These are phyloP conservation scores for Chlorops oryzae DNA, from an alignment of 1,140 invertebrate species.

Conservation along the genomic window DNA sequence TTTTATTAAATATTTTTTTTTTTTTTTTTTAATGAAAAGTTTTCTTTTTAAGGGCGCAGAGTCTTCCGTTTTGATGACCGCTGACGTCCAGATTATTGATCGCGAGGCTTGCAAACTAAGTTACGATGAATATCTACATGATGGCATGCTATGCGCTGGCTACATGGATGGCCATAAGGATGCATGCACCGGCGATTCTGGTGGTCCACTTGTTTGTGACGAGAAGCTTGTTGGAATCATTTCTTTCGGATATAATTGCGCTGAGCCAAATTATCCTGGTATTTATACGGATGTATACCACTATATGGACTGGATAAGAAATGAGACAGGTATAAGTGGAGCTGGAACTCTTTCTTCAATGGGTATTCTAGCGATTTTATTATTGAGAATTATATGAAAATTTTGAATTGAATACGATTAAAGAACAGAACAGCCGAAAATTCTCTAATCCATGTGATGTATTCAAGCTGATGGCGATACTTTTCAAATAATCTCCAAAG, in stretches of 20 bases:
- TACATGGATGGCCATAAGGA: background rate
- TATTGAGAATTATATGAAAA: too few relatives aligned
- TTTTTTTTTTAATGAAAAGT: too few relatives aligned
- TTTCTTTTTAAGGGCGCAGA: background rate
- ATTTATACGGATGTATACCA: slow-evolving; percentile 47
- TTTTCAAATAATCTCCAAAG: too few relatives aligned
- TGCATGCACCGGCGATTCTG: slow-evolving; percentile 57
- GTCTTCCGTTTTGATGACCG: background rate
- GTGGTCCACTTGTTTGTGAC: slow-evolving; percentile 53
- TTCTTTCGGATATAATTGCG: slow-evolving; percentile 63
- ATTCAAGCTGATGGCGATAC: too few relatives aligned
- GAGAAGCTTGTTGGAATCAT: slow-evolving; percentile 54
- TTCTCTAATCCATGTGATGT: too few relatives aligned
- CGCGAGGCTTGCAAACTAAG: background rate
- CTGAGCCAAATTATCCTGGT: slow-evolving; percentile 50
- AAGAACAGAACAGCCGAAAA: too few relatives aligned
- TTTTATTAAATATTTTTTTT: too few relatives aligned
- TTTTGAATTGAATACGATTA: too few relatives aligned
- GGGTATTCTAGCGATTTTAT: too few relatives aligned
- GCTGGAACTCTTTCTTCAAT: too few relatives aligned
- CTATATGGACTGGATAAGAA: slow-evolving; percentile 12
- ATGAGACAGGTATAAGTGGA: too few relatives aligned
- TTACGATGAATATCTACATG: background rate
- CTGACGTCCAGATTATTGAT: slow-evolving; percentile 5
- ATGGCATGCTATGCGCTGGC: slow-evolving; percentile 16